Percentiles rank a stretch among this genome's conserved stretches.
Evolutionary conservation across 1,140 invertebrate genomes (phyloP).

Genomic region (Xylocopa sonorina): DNA sequence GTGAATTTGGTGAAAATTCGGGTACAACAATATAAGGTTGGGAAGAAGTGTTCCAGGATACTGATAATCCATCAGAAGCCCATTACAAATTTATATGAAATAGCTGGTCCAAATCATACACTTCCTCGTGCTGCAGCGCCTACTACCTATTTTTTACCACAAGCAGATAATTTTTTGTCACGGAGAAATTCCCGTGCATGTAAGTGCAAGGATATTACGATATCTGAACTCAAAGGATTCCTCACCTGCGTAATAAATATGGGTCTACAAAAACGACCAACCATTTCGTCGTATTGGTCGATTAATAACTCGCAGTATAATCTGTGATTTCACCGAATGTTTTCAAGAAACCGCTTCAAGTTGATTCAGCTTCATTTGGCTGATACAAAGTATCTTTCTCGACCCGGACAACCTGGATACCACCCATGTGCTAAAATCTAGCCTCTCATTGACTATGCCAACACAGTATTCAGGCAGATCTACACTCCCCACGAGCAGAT

Average conservation of each 20-base stretch:
- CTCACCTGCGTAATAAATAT: not conserved
- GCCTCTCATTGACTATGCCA: slow-evolving; percentile 3
- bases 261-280: slow-evolving; percentile 2
- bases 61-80: slow-evolving; percentile 1
- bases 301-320: not conserved
- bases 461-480: not conserved
- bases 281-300: slow-evolving; percentile 2
- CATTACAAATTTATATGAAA: not conserved
- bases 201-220: slow-evolving; percentile 1
- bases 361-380: not conserved
- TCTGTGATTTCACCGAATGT: slow-evolving; percentile 4
- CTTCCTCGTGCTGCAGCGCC: not conserved
- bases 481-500: not conserved
- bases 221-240: slow-evolving; percentile 5
- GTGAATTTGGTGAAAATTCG: not conserved
- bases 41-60: slow-evolving; percentile 4
- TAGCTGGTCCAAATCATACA: not conserved
- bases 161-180: not conserved
- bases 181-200: slow-evolving; percentile 3
- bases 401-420: slow-evolving; percentile 3
- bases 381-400: slow-evolving; percentile 4
- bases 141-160: not conserved
- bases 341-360: slow-evolving; percentile 1
- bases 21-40: not conserved
- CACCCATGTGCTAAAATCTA: slow-evolving; percentile 2